Evolutionary conservation across 1,140 invertebrate species (phyloP).

Genomic region (Bombus impatiens): DNA sequence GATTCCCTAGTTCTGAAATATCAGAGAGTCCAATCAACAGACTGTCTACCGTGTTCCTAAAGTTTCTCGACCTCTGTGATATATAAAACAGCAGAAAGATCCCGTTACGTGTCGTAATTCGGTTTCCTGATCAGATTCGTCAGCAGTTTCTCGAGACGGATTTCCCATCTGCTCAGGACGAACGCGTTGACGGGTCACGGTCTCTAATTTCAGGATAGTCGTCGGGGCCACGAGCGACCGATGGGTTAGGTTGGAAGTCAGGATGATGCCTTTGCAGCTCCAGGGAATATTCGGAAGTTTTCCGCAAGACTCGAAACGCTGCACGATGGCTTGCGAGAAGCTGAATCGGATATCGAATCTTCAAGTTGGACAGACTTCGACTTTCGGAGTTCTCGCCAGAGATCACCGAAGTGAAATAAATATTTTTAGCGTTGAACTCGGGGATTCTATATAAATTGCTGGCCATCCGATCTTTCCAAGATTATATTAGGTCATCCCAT

Average conservation of each 20-base stretch:
- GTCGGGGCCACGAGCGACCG: neutral
- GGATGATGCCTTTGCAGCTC: neutral
- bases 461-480: neutral
- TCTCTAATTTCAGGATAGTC: neutral
- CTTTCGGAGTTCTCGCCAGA: no score
- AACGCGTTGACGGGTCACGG: neutral
- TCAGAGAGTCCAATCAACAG: neutral
- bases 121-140: neutral
- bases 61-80: neutral
- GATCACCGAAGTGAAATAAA: neutral
- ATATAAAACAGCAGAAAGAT: neutral
- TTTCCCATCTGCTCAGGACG: neutral
- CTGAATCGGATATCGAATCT: conserved; percentile 22
- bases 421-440: neutral
- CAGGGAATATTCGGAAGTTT: conserved; percentile 21
- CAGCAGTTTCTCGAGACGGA: neutral
- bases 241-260: conserved; percentile 12
- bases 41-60: neutral
- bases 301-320: neutral
- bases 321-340: neutral
- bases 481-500: neutral
- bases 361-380: neutral
- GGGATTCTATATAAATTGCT: neutral
- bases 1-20: neutral
- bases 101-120: neutral